Evolutionary conservation across 2,797 vertebrate species (phyloP), one percentile per base, ranked within the genome.

Genomic region (Leptodactylus fallax): DNA sequence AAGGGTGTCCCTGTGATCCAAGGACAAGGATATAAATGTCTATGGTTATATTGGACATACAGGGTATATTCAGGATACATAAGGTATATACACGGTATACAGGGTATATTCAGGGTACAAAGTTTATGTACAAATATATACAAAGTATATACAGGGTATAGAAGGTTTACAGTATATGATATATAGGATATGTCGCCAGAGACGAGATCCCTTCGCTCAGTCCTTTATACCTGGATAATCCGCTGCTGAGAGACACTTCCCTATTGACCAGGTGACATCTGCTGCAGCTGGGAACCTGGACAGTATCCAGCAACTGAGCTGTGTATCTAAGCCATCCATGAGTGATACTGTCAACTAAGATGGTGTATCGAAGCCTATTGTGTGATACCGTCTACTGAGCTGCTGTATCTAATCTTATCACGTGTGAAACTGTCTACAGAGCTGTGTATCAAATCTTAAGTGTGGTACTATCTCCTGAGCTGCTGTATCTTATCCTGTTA

Each of bases 201-300:
- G 69, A 45, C 19, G 12, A 79, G 77, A 79, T 14, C 7, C 36
- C 53, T 36, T 36, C 36, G n/a, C 10, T 60, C 79, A 61, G 56
- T 14, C n/a, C 58, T 80, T 56, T 58, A n/a, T 47, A 80, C 58
- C 27, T 80, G 79, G 56, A 80, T 61, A 80, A 80, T 80, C 79
- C 36, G 9, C 12, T 36, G 36, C 56, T 61, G 79, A 80, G 36
- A 47, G 79, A 47, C 56, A 16, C 36, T 36, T 80, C 58, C 79
- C 56, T 1, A 12, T 36, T 80, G 58, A 17, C 23, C 58, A 47
- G 9, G 56, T 61, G 78, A 17, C 56, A 80, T 45, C 79, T 80
- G 79, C 79, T 21, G n/a, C 27, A 16, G 56, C 10, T 58, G 78
- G 78, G 78, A 79, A 45, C 58, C 45, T n/a, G 17, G 16, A 47